Base-by-base conservation (phyloP, 1,140 invertebrate genomes). In the Rhizoglyphus robini region DNA sequence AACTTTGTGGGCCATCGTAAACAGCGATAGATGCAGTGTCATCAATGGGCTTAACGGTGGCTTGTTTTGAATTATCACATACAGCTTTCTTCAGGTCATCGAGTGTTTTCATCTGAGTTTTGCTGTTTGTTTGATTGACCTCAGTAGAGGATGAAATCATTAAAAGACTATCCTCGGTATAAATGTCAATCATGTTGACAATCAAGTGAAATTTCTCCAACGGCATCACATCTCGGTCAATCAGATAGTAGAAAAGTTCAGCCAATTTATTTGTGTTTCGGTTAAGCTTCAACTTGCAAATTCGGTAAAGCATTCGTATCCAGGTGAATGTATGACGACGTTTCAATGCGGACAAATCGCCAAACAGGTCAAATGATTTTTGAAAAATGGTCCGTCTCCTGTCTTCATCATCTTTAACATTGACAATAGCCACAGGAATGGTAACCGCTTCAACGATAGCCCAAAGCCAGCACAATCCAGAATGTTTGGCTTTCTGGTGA, bases 201-300 rank as follows among this genome's bases (percentile, higher is more conserved):
- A 54, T 54, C 51, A 27, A 32, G 8, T 54, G 8, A 32, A 54
- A 8, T 23, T 54, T 54, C 23, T 54, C 20, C 8, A 27, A 25
- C 31, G 51, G 23, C 8, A 54, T 54, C 8, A 54, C 51, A 54
- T 54, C 20, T 54, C 20, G 51, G 23, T 54, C 51, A 54, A 54
- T 54, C 51, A 54, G 23, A 20, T 54, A 54, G 20, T 20, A 8
- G 20, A 54, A 32, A 11, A 8, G 51, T 32, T 54, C 23, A 5
- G 20, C 8, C 15, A 54, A 23, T 23, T 54, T 32, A 25, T 8
- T 8, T 54, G 51, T 11, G 8, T 8, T 54, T 25, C 8, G 23
- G 20, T 20, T 25, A 8, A 15, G 23, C 23, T 8, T 5, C 23
- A 54, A 32, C 23, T 54, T 25, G 31, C 51, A 8, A 8, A 54